phyloP scores from a whole-genome alignment of 2,797 vertebrate genomes.

The Sparidentex hasta region DNA sequence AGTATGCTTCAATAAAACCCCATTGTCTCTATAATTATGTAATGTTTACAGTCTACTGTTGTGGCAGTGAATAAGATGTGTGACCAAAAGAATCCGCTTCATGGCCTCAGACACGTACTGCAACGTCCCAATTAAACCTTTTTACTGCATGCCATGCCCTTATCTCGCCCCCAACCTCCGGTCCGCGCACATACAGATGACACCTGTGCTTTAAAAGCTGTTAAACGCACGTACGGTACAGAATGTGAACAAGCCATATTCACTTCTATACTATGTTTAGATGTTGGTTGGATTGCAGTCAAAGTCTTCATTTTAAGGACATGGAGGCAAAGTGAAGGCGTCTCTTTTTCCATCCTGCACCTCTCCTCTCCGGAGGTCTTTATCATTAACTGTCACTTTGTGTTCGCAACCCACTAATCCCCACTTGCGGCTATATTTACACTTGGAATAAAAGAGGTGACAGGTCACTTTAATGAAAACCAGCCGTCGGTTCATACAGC shows the following conservation, averaged over 20 bases:
- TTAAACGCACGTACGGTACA: neutral
- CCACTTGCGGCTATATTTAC: conserved; percentile 21
- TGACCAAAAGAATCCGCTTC: neutral
- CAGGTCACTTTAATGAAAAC: conserved; percentile 18
- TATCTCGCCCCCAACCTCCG: neutral
- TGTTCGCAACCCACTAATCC: conserved; percentile 10
- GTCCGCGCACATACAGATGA: neutral
- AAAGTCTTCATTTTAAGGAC: conserved; percentile 1
- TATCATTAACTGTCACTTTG: conserved; percentile 13
- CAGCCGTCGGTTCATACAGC: neutral
- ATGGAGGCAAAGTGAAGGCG: neutral
- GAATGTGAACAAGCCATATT: neutral
- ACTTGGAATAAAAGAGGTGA: neutral
- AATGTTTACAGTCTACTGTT: neutral
- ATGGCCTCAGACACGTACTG: neutral
- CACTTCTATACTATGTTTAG: conserved; percentile 33
- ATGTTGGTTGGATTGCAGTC: neutral
- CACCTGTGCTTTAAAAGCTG: conserved; percentile 1
- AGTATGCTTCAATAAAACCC: neutral
- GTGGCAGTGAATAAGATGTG: neutral
- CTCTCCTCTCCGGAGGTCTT: neutral
- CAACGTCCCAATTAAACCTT: neutral
- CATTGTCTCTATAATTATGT: neutral
- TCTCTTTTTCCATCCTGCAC: neutral
- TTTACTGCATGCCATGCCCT: neutral